These are phyloP conservation scores for Brachyistius frenatus DNA, from an alignment of 2,113 vertebrate genomes.

Conservation along the genomic window DNA sequence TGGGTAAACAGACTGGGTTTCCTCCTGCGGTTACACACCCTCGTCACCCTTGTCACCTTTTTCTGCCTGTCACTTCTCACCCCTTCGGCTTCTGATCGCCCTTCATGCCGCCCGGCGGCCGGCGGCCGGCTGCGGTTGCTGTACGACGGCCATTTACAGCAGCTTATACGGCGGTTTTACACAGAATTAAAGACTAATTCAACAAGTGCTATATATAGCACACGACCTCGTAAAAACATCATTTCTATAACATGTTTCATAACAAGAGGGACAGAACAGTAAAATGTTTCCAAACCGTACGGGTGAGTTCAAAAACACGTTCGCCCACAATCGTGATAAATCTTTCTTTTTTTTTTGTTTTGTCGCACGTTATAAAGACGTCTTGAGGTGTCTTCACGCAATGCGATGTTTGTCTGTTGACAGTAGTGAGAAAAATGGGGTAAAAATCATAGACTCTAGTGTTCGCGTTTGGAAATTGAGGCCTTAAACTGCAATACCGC, in stretches of 20 bases:
- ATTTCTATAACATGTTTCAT: not conserved
- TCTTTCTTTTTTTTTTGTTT: too few species aligned
- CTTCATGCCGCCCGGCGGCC: constrained; percentile 1
- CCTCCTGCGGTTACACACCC: constrained; percentile 59
- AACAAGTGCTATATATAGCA: not conserved
- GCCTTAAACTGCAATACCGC: too few species aligned
- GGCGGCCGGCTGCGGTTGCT: constrained; percentile 29
- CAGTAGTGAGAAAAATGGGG: too few species aligned
- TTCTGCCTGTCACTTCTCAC: constrained; percentile 55
- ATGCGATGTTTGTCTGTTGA: too few species aligned
- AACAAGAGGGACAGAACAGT: not conserved
- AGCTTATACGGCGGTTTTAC: not conserved
- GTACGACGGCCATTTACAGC: not conserved
- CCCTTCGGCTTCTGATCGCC: constrained; percentile 24
- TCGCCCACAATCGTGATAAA: too few species aligned
- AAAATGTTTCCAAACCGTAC: not conserved
- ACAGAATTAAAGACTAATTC: constrained; percentile 12
- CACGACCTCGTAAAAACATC: constrained; percentile 6
- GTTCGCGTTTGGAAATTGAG: too few species aligned
- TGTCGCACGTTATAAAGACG: too few species aligned
- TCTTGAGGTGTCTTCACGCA: too few species aligned
- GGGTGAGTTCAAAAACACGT: too few species aligned
- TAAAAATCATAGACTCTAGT: too few species aligned
- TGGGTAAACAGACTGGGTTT: constrained; percentile 73
- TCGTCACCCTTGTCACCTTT: constrained; percentile 51